These are phyloP conservation scores for Telmatochromis sp. DNA, from an alignment of 2,113 vertebrate genomes.

Conservation along the genomic window DNA sequence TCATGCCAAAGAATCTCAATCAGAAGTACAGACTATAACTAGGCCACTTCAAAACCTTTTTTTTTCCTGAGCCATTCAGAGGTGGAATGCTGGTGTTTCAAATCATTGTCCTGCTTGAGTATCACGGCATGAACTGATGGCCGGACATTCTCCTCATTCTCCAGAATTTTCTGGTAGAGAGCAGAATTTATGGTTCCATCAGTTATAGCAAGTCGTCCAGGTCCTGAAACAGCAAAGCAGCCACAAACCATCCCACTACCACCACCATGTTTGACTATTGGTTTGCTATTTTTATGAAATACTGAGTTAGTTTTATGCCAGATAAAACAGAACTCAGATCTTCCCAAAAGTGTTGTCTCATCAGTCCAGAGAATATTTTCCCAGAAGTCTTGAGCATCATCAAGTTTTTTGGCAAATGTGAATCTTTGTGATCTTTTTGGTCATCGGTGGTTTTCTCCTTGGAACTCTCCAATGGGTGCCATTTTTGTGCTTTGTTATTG, in stretches of 20 bases:
- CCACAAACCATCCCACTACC: not conserved
- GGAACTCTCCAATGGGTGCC: not conserved
- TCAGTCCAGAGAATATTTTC: not conserved
- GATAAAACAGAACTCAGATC: not conserved
- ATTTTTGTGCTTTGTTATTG: not conserved
- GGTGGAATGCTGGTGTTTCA: not conserved
- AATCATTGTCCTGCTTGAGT: not conserved
- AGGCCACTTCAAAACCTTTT: not conserved
- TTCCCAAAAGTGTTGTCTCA: not conserved
- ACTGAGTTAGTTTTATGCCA: not conserved
- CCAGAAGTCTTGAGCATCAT: not conserved
- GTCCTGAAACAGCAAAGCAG: not conserved
- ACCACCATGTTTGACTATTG: not conserved
- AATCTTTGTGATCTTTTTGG: not conserved
- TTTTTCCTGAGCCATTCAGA: not conserved
- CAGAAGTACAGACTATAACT: not conserved
- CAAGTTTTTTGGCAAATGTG: not conserved
- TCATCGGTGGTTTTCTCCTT: not conserved
- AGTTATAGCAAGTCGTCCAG: not conserved
- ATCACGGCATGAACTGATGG: accelerated
- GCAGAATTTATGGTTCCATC: not conserved
- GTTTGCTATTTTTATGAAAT: not conserved
- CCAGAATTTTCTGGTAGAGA: not conserved
- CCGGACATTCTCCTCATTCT: not conserved
- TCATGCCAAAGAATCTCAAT: not conserved